Evolutionary conservation across 2,113 vertebrate genomes (phyloP).

Genomic region (Elanoides forficatus): DNA sequence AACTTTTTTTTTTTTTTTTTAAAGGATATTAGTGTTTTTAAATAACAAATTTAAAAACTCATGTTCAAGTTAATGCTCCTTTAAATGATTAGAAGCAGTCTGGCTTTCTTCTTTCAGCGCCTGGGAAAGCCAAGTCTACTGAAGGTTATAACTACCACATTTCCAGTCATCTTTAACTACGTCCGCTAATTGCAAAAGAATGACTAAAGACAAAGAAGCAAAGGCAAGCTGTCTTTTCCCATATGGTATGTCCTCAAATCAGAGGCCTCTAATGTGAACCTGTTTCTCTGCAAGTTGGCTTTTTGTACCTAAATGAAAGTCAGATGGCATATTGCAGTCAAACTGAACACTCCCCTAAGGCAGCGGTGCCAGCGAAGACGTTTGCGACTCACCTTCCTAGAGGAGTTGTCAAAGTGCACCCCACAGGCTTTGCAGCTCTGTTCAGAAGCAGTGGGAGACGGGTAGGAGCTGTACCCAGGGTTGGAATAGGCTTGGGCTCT

Average conservation of each 20-base stretch:
- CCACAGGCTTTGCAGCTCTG: constrained; percentile 85
- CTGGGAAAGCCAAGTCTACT: neutral
- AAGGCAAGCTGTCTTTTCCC: neutral
- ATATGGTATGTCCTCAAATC: neutral
- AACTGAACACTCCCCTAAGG: neutral
- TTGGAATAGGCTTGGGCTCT: constrained; percentile 84
- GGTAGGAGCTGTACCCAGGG: constrained; percentile 84
- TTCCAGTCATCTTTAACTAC: neutral
- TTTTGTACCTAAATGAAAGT: neutral
- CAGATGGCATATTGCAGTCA: neutral
- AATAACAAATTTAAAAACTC: neutral
- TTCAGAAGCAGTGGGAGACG: constrained; percentile 76
- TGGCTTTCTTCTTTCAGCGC: neutral
- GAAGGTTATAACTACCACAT: neutral
- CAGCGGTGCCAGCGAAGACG: accelerated
- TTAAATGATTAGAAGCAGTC: neutral
- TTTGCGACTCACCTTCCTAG: constrained; percentile 78
- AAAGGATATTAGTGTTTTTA: neutral
- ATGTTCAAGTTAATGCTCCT: neutral
- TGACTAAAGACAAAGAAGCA: neutral
- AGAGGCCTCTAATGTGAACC: accelerated
- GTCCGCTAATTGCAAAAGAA: neutral
- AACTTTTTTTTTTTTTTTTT: neutral
- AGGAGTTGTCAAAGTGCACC: constrained; percentile 62
- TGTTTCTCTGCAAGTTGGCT: neutral